phyloP scores from a whole-genome alignment of 2,797 vertebrate genomes.

The Anguilla pacifica region DNA sequence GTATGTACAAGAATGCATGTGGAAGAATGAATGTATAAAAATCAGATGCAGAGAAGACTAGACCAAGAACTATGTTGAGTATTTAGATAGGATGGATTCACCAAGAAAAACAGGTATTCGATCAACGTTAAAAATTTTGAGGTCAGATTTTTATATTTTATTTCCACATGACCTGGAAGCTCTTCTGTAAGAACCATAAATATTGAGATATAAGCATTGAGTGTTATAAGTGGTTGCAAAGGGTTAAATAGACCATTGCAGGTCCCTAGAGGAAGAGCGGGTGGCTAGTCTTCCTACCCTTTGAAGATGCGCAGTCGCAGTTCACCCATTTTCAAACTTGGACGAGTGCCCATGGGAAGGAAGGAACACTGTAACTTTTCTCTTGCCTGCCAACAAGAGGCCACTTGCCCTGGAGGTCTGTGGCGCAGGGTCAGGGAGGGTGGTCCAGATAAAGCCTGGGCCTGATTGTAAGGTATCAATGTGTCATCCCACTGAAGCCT shows the following conservation, averaged over 20 bases:
- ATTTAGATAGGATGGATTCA: no score
- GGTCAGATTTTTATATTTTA: no score
- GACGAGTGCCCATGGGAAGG: conserved; percentile 39
- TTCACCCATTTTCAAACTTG: background rate
- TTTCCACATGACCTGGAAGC: no score
- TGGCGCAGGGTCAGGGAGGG: conserved; percentile 36
- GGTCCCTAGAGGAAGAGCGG: background rate
- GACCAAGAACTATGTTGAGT: no score
- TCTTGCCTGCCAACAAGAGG: conserved; percentile 53
- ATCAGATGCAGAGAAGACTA: background rate
- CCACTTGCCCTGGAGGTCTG: conserved; percentile 51
- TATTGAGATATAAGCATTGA: background rate
- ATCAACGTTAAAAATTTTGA: no score
- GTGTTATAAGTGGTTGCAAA: background rate
- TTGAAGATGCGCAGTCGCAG: background rate
- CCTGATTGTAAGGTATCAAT: conserved; percentile 43
- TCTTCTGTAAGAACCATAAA: background rate
- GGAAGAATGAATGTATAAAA: no score
- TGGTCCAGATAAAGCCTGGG: conserved; percentile 56
- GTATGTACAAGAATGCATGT: no score
- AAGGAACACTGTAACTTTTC: conserved; percentile 58
- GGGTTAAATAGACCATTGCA: background rate
- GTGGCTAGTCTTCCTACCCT: background rate
- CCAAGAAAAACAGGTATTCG: no score
- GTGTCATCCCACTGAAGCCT: conserved; percentile 45